Evolutionary conservation across 2,797 vertebrate species (phyloP), one percentile per base, ranked within the genome.

Genomic region (Danio tinwini): DNA sequence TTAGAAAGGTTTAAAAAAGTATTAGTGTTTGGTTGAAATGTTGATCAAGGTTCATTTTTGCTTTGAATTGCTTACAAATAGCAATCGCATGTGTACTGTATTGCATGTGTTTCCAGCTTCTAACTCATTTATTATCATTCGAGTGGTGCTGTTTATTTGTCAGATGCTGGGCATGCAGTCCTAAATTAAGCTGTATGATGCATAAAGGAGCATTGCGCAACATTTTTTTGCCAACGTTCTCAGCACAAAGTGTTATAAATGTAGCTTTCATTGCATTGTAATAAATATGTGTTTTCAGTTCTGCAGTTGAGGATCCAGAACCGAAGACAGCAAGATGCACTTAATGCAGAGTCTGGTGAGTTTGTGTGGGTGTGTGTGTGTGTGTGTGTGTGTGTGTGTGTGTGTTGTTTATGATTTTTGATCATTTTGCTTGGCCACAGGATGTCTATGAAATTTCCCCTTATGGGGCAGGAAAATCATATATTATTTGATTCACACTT

Each of bases 261-360:
- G 11, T 45, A 19, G 5, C 62, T 77, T 61, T 42, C 5, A 42
- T 71, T 76, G 11, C 21, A n/a, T 14, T 16, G 16, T 63, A 63
- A 75, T 13, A 19, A 62, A 50, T 45, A 39, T 74, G 81, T 90
- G 2, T 64, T 88, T 91, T 78, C 90, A 96, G 95, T 96, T 55
- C 91, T 95, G 87, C 95, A 96, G 91, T 19, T 95, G 88, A 93
- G 95, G 90, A 95, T 95, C 86, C 94, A 96, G 86, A 95, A 96
- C 86, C 93, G 95, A 82, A 91, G 92, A 55, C 89, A 91, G 85
- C 95, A 95, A 86, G 94, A 93, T 84, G 93, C 95, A 87, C 93
- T 94, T 86, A 93, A 87, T 88, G 89, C 90, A 58, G 93, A 94
- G 80, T 56, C 91, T 74, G 93, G 93, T 94, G 79, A 89, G 93